Percentiles rank a stretch among this genome's conserved stretches.
phyloP scores from a whole-genome alignment of 2,113 vertebrate species.

The Lophura nycthemera region DNA sequence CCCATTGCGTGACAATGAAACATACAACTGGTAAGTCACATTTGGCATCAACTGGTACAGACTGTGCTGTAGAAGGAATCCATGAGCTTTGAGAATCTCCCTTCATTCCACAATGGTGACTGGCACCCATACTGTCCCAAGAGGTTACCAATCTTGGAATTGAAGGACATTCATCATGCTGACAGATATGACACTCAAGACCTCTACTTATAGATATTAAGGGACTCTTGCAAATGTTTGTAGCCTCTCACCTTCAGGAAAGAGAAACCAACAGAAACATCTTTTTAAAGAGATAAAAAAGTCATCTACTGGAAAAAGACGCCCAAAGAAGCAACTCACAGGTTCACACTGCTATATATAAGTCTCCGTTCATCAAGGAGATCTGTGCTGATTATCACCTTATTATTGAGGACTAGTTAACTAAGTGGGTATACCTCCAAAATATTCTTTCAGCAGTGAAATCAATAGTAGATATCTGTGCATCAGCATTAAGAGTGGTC shows the following conservation, averaged over 20 bases:
- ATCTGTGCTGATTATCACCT: not conserved
- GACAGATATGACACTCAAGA: not conserved
- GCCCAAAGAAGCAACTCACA: not conserved
- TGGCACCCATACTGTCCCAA: not conserved
- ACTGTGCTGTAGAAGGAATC: not conserved
- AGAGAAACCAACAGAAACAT: not conserved
- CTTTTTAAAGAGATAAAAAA: not conserved
- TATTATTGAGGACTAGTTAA: not conserved
- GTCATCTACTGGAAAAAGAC: not conserved
- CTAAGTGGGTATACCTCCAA: not conserved
- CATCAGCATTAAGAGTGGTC: not conserved
- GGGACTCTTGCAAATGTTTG: not conserved
- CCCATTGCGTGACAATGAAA: not conserved
- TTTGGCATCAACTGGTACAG: not conserved
- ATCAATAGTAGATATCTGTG: not conserved
- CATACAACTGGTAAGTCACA: not conserved
- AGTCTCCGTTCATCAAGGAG: not conserved
- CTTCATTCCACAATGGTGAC: not conserved
- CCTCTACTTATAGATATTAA: not conserved
- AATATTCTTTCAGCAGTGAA: not conserved
- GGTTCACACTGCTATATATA: rapidly evolving
- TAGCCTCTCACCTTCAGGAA: not conserved
- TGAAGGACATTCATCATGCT: not conserved
- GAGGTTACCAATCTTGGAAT: not conserved
- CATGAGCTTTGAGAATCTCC: not conserved